Evolutionary conservation across 2,113 vertebrate genomes (phyloP).

Genomic region (human (Homo sapiens)): GRCh38 chr6:163281501-163282000

Average conservation of each 20-base stretch:
- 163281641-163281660: neutral
- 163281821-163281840: conserved; percentile 45
- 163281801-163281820: conserved; percentile 64
- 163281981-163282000: conserved; percentile 25
- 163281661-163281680: neutral
- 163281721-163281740: conserved; percentile 34
- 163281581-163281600: conserved; percentile 10
- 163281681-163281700: conserved; percentile 45
- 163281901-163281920: conserved; percentile 48
- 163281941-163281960: neutral
- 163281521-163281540: neutral
- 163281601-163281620: conserved; percentile 18
- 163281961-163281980: conserved; percentile 39
- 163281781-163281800: conserved; percentile 61
- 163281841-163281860: conserved; percentile 66
- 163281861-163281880: conserved; percentile 5
- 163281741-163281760: conserved; percentile 17
- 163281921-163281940: conserved; percentile 29
- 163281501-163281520: neutral
- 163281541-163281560: neutral
- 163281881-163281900: conserved; percentile 68
- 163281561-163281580: neutral
- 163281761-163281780: conserved; percentile 27
- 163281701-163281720: conserved; percentile 36
- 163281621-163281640: neutral